Evolutionary conservation across 2,888 invertebrate species (phyloP).

Genomic region (Parnassius smintheus): DNA sequence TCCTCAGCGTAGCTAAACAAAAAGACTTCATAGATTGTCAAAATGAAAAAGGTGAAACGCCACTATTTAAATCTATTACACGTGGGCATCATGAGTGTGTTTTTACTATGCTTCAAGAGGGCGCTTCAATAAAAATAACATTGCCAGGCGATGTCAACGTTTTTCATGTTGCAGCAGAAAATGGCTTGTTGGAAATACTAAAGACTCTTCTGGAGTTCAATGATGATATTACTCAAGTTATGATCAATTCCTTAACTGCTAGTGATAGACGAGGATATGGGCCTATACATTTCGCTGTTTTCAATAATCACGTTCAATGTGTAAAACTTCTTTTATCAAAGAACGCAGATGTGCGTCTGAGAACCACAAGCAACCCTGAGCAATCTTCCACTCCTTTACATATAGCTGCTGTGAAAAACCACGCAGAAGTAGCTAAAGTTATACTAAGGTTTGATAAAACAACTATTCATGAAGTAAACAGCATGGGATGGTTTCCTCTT

Average conservation of each 20-base stretch:
- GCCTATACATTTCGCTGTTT: slow-evolving; percentile 79
- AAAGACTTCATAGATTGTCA: slow-evolving; percentile 69
- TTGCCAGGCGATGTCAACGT: slow-evolving; percentile 75
- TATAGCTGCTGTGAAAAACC: slow-evolving; percentile 67
- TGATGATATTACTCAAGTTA: slow-evolving; percentile 49
- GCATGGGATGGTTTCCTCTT: slow-evolving; percentile 61
- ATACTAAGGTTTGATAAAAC: slow-evolving; percentile 64
- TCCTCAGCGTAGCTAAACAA: slow-evolving; percentile 72
- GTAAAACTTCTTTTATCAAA: slow-evolving; percentile 65
- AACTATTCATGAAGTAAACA: slow-evolving; percentile 67
- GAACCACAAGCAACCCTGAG: slow-evolving; percentile 65
- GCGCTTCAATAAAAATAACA: slow-evolving; percentile 65
- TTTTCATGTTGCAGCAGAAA: slow-evolving; percentile 81
- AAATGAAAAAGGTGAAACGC: slow-evolving; percentile 73
- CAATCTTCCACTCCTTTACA: slow-evolving; percentile 71
- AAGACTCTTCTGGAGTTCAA: slow-evolving; percentile 72
- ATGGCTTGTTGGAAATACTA: slow-evolving; percentile 78
- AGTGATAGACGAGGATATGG: slow-evolving; percentile 69
- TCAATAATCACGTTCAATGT: slow-evolving; percentile 71
- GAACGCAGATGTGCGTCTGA: slow-evolving; percentile 66
- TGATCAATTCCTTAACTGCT: slow-evolving; percentile 58
- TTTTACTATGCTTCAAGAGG: slow-evolving; percentile 65
- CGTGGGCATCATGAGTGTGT: slow-evolving; percentile 68
- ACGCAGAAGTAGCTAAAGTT: slow-evolving; percentile 56
- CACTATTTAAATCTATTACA: slow-evolving; percentile 69